Base-by-base conservation (phyloP, 2,888 invertebrate genomes). In the Seira musarum region DNA sequence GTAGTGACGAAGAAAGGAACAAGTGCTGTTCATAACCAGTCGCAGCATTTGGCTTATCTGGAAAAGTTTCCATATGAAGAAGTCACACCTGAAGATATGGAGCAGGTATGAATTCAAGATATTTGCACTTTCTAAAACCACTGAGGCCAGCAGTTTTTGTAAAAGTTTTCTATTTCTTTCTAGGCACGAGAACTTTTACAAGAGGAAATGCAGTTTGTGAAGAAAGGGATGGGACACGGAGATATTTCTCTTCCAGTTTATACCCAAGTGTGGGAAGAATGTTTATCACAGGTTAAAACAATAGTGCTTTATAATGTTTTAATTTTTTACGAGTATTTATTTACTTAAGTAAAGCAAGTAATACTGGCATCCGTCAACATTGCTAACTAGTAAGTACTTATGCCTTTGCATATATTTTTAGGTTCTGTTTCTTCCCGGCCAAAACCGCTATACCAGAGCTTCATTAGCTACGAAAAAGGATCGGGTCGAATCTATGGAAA, bases 221-320 rank as follows among this genome's bases (percentile, higher is more conserved):
- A 95, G 88, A 92, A 93, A 76, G 97, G 97, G 61, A 99, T 99
- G 98, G 94, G 93, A 0, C 98, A 99, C 88, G 98, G 98, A 0
- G 98, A 98, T 49, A 91, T 99, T 64, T 94, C 96, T 0, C 90
- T 95, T 65, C 98, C 98, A 85, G 94, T 96, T 0, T 98, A 97
- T 88, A 93, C 94, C 10, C 96, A 97, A 90, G 97, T 98, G 60
- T 99, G 98, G 98, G 96, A 97, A 88, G 98, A 99, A 90, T 98
- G 98, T 89, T 91, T 97, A 68, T 93, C 95, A 0, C 96, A 97
- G 91, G n/a, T n/a, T n/a, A n/a, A n/a, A n/a, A n/a, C n/a, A n/a
- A n/a, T n/a, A 95, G n/a, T n/a, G n/a, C n/a, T n/a, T n/a, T n/a
- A n/a, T n/a, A n/a, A n/a, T n/a, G n/a, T n/a, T 95, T n/a, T n/a